Base-by-base conservation (phyloP, 2,888 invertebrate genomes). In the Laspeyria flexula region DNA sequence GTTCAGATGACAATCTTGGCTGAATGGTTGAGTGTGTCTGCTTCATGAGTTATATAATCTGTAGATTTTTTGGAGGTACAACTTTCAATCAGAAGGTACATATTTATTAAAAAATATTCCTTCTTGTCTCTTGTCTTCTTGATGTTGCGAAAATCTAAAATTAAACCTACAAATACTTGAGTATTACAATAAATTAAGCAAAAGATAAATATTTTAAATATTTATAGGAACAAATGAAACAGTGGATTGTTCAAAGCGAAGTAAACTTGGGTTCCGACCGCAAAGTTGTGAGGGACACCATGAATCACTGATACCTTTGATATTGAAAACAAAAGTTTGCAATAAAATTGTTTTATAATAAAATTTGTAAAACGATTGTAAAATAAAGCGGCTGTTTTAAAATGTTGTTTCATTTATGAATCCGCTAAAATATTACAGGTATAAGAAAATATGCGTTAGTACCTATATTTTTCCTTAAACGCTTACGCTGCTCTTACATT, bases 201-300 rank as follows among this genome's bases (percentile, higher is more conserved):
- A 41, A 34, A 31, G 43, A 38, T 15, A 39, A 39, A n/a, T 21
- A 40, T 21, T 21, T 21, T 21, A 21, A 56, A 42, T 48, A 54
- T 46, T 56, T 48, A 41, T 55, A 41, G 41, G 51, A 61, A 42
- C n/a, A 47, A 55, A 52, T 44, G 11, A 43, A 54, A 52, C 15
- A 7, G 5, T 7, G 6, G 31, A 70, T 47, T 56, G 43, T 51
- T 60, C 71, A 66, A 70, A 68, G 71, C 13, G 55, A 54, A 47
- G 10, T 9, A 47, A 70, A 69, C 39, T 70, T 56, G 12, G 43
- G 34, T 49, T 43, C 43, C 27, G 43, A 63, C 67, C 67, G 54
- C 67, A 68, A 51, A 60, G 53, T 48, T 49, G 39, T 23, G 3
- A 11, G 45, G 41, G 49, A 52, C 55, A 43, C 47, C 55, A 34